Percentiles rank a stretch among this genome's conserved stretches.
These are phyloP conservation scores for Apantesis nais DNA, from an alignment of 2,888 invertebrate species.

Conservation along the genomic window DNA sequence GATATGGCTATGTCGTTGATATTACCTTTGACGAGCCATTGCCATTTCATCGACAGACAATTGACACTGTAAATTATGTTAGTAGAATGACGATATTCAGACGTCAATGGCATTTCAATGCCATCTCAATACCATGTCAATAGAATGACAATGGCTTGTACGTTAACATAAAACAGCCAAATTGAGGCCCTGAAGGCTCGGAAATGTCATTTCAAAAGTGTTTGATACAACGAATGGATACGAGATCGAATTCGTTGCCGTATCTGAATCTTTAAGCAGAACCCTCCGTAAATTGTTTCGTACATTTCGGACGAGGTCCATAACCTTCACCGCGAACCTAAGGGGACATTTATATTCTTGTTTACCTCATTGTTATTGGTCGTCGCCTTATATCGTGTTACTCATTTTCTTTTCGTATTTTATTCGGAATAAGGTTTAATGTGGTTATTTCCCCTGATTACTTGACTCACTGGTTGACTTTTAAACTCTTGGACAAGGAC, in stretches of 20 bases:
- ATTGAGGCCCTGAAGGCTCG: not conserved
- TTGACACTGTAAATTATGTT: no score
- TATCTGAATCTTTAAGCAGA: not conserved
- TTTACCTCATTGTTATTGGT: conserved; percentile 34
- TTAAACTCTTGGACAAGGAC: not conserved
- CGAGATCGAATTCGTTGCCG: not conserved
- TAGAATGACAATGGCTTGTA: no score
- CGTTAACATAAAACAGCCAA: no score
- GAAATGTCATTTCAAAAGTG: not conserved
- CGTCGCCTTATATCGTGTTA: conserved; percentile 10
- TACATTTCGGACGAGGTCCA: conserved; percentile 9
- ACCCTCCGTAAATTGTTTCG: conserved; percentile 24
- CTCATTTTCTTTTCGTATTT: conserved; percentile 16
- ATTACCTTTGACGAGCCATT: no score
- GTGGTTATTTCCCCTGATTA: not conserved
- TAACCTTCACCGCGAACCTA: conserved; percentile 12
- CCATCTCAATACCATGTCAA: no score
- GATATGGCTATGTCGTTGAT: no score
- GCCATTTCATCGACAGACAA: no score
- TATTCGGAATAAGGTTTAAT: conserved; percentile 13
- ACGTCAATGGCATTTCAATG: no score
- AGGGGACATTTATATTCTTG: conserved; percentile 32
- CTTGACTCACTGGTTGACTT: not conserved
- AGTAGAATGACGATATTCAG: no score
- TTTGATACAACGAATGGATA: not conserved